Evolutionary conservation across 1,140 invertebrate species (phyloP).

Genomic region (Elysia chlorotica): DNA sequence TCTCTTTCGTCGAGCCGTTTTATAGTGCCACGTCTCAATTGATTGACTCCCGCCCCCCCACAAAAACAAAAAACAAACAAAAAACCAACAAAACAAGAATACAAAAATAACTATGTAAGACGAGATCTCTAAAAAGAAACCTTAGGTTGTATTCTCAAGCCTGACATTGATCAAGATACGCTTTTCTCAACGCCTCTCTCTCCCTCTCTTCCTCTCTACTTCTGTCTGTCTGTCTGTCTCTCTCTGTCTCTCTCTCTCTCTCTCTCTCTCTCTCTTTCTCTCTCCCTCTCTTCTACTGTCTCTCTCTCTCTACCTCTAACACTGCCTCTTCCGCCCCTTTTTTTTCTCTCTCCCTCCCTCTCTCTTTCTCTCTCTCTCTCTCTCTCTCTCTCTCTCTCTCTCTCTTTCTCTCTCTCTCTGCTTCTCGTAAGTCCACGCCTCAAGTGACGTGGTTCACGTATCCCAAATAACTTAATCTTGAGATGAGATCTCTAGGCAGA

Average conservation of each 20-base stretch:
- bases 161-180: neutral
- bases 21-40: neutral
- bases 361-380: neutral
- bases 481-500: neutral
- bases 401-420: neutral
- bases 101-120: too few species aligned
- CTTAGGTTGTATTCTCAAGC: neutral
- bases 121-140: too few species aligned
- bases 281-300: neutral
- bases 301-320: neutral
- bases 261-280: neutral
- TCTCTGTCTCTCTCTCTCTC: neutral
- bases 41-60: too few species aligned
- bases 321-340: neutral
- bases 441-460: neutral
- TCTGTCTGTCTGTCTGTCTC: neutral
- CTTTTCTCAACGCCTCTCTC: neutral
- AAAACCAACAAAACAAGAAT: too few species aligned
- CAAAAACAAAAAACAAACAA: too few species aligned
- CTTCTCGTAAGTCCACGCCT: neutral
- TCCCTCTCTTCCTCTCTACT: neutral
- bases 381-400: neutral
- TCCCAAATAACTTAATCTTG: neutral
- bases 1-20: neutral
- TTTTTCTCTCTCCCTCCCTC: neutral